phyloP scores from a whole-genome alignment of 1,140 invertebrate species.

The Vanessa tameamea region DNA sequence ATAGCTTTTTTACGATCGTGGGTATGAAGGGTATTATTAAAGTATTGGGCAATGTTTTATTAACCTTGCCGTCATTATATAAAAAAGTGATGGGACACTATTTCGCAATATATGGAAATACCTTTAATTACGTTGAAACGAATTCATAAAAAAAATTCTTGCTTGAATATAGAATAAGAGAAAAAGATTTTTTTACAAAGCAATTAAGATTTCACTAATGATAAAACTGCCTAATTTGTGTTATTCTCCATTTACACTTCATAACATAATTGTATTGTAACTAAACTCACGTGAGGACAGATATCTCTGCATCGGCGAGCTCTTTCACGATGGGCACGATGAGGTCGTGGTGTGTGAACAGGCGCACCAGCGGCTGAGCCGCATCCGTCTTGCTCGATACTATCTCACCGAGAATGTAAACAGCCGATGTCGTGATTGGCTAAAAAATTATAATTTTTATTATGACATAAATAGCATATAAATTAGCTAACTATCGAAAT shows the following conservation, averaged over 20 bases:
- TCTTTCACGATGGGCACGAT: constrained; percentile 90
- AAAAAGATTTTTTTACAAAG: too few species aligned
- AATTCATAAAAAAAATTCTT: neutral
- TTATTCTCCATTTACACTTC: too few species aligned
- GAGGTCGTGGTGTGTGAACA: constrained; percentile 91
- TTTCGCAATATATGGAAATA: constrained; percentile 2
- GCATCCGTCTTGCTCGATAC: constrained; percentile 92
- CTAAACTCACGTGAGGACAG: constrained; percentile 89
- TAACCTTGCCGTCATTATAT: constrained; percentile 17
- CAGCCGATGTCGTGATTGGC: constrained; percentile 91
- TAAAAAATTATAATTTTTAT: constrained; percentile 60
- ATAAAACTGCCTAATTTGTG: too few species aligned
- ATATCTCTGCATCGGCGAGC: constrained; percentile 92
- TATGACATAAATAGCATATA: too few species aligned
- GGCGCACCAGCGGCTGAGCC: constrained; percentile 90
- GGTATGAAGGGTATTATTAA: constrained; percentile 10
- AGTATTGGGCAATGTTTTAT: constrained; percentile 15
- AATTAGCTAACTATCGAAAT: too few species aligned
- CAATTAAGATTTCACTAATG: too few species aligned
- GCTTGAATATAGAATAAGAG: too few species aligned
- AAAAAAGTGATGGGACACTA: neutral
- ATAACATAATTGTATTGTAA: too few species aligned
- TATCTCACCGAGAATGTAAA: constrained; percentile 93
- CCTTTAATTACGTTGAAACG: neutral
- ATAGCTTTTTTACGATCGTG: constrained; percentile 26